Conservation (phyloP, 2,888 invertebrate genomes). For the Sarcophaga subvicina region DNA sequence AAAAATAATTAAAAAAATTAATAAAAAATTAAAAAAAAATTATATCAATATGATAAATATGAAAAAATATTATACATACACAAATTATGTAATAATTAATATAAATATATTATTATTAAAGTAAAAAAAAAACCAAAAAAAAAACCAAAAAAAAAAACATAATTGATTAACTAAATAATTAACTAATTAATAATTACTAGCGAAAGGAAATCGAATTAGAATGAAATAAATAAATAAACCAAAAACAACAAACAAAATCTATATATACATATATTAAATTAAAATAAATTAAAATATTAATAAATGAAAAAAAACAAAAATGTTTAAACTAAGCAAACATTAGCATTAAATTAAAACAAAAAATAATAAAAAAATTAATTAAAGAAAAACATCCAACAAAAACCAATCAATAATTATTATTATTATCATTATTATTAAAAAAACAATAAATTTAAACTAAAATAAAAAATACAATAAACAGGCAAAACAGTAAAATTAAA, state of each 20-base stretch:
- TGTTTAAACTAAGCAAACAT: constrained; percentile 54
- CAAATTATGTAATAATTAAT: constrained; percentile 58
- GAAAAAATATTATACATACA: constrained; percentile 68
- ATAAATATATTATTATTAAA: constrained; percentile 72
- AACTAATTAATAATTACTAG: constrained; percentile 74
- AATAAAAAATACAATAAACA: constrained; percentile 52
- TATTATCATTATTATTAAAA: constrained; percentile 10
- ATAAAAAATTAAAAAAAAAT: constrained; percentile 66
- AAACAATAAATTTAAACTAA: constrained; percentile 46
- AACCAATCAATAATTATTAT: constrained; percentile 24
- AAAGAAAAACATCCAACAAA: constrained; percentile 21
- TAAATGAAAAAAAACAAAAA: constrained; percentile 27
- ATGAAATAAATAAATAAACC: constrained; percentile 69
- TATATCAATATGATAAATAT: constrained; percentile 68
- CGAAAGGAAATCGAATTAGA: constrained; percentile 72
- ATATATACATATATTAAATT: constrained; percentile 59
- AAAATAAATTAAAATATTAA: constrained; percentile 40
- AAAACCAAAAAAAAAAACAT: constrained; percentile 28
- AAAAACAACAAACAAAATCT: constrained; percentile 53
- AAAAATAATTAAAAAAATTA: constrained; percentile 62
- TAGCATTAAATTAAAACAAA: constrained; percentile 54
- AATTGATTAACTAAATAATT: constrained; percentile 69
- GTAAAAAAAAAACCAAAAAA: constrained; percentile 21
- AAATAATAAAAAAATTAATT: constrained; percentile 33
- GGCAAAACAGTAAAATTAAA: constrained; percentile 48